A percentile compares a stretch with the other conserved stretches of the same genome.
Evolutionary conservation across 1,140 invertebrate genomes (phyloP).

Genomic region (Penaeus indicus): DNA sequence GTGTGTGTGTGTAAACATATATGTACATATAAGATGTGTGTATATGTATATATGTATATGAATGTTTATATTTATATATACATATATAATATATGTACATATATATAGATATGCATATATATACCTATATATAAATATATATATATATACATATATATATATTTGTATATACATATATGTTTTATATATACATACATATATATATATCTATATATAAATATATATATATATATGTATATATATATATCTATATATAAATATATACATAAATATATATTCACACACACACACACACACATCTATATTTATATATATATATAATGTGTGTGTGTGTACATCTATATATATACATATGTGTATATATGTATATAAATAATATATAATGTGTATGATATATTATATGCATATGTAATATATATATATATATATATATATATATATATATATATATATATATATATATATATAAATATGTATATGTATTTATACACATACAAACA

Average conservation of each 20-base stretch:
- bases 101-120: neutral
- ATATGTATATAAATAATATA: conserved; percentile 14
- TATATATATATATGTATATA: neutral
- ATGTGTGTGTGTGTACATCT: neutral
- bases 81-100: too few species aligned
- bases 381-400: too few species aligned
- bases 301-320: neutral
- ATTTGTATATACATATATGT: neutral
- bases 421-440: too few species aligned
- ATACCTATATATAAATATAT: conserved; percentile 42
- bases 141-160: neutral
- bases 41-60: too few species aligned
- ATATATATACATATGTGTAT: conserved; percentile 5
- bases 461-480: too few species aligned
- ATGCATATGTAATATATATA: too few species aligned
- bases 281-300: neutral
- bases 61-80: too few species aligned
- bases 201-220: conserved; percentile 12
- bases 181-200: neutral
- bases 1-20: too few species aligned
- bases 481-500: too few species aligned
- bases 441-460: too few species aligned
- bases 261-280: neutral
- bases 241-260: conserved; percentile 11
- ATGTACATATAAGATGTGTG: too few species aligned